Conservation (phyloP, 1,140 invertebrate species). For the Zaprionus gabonicus region DNA sequence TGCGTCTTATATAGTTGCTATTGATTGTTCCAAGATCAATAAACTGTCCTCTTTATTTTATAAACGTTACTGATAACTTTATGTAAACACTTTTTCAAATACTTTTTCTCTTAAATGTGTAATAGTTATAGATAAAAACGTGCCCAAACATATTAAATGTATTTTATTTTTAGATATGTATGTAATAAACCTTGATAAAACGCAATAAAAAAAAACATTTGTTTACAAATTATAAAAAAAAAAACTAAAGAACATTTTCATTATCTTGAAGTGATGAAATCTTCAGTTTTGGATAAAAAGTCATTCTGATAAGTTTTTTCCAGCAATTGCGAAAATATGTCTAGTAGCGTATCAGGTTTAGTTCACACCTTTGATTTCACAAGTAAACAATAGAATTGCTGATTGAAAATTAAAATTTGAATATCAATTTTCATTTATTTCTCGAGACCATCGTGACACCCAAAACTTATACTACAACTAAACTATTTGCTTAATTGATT, state of each 20-base stretch:
- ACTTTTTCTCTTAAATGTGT: no score
- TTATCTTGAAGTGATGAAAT: not conserved
- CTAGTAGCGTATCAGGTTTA: not conserved
- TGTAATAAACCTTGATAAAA: not conserved
- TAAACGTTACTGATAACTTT: no score
- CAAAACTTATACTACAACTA: not conserved
- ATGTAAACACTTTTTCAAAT: no score
- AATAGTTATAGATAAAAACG: no score
- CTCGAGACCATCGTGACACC: not conserved
- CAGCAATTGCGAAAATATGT: not conserved
- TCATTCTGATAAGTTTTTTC: not conserved
- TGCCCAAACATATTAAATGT: no score
- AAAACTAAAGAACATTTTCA: not conserved
- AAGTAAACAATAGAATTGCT: not conserved
- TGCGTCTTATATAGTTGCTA: no score
- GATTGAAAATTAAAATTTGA: not conserved
- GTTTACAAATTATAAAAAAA: not conserved
- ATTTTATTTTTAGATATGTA: not conserved
- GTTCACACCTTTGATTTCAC: not conserved
- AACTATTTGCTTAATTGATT: not conserved
- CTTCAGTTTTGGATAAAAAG: not conserved
- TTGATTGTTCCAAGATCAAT: no score
- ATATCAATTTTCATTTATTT: not conserved
- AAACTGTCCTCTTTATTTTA: no score
- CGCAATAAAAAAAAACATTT: not conserved